Evolutionary conservation across 2,888 invertebrate species (phyloP), one percentile per base, ranked within the genome.

Genomic region (Panopea generosa): DNA sequence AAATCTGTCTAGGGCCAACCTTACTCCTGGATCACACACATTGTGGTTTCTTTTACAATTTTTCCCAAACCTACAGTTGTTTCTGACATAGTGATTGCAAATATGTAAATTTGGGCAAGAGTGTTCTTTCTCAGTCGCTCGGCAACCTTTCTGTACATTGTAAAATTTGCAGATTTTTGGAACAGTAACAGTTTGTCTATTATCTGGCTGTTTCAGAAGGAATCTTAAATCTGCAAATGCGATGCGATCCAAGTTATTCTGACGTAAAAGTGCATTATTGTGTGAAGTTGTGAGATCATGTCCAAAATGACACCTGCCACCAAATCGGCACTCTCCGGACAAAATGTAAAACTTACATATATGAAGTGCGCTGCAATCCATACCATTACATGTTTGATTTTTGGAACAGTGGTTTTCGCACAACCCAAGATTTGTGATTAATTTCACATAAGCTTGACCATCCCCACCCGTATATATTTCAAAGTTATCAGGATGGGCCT

Each of bases 81-180:
- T 70, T 18, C 38, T 45, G n/a, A 86, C 43, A 61, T 80, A 86
- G 50, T 79, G 78, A 29, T 69, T 79, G 73, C 86, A 86, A 18
- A 86, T 63, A 47, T 85, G 84, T n/a, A 85, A 53, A 79, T 74
- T 77, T 45, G 77, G 73, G 53, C 86, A 86, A 0, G 61, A 24
- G 45, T 56, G 43, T 38, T 76, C 76, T 11, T 49, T 22, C 14
- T 43, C 61, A 4, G 66, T 22, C 16, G 77, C 65, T n/a, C 74
- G 38, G 50, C 86, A 86, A 29, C 86, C 84, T 33, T 49, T 67
- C 18, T 67, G 71, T 7, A 71, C 59, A 27, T 86, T 84, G 72
- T 84, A 86, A 59, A 82, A 84, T 43, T 78, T 81, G 63, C 86
- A 86, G 7, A 84, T 74, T 50, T 67, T 75, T 61, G 86, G 86